phyloP scores from a whole-genome alignment of 2,888 invertebrate genomes.

The Metellina segmentata region DNA sequence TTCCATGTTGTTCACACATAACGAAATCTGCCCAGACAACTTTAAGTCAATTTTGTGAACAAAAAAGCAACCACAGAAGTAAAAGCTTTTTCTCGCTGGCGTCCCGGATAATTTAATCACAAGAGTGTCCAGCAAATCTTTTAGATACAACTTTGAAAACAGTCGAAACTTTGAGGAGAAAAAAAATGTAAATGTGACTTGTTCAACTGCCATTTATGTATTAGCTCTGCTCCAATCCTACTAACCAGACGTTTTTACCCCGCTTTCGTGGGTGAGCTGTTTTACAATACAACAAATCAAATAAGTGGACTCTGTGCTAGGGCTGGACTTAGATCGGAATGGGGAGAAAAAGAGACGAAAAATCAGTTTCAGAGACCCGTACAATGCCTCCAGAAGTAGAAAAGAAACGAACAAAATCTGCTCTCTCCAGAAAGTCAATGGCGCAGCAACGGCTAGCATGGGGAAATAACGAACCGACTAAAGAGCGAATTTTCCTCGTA shows the following conservation, averaged over 20 bases:
- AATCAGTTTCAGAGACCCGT: not conserved
- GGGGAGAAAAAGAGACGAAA: not conserved
- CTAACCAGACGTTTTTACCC: not conserved
- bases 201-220: constrained; percentile 3
- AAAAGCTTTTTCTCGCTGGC: not conserved
- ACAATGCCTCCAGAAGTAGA: constrained; percentile 35
- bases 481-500: constrained; percentile 52
- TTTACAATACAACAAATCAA: constrained; percentile 31
- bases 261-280: not conserved
- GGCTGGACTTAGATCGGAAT: not conserved
- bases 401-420: constrained; percentile 42
- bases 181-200: not conserved
- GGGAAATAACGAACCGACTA: constrained; percentile 58
- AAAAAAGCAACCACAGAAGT: not conserved
- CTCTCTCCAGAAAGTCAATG: constrained; percentile 19
- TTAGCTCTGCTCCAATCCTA: constrained; percentile 6
- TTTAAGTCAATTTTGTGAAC: not conserved
- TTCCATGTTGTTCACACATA: not conserved
- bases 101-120: not conserved
- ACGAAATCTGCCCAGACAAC: not conserved
- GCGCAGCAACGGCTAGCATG: constrained; percentile 17
- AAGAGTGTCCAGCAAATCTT: not conserved
- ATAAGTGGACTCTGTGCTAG: not conserved
- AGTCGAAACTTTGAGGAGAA: not conserved
- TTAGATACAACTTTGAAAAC: not conserved